phyloP scores from a whole-genome alignment of 1,140 invertebrate species.

The Drosophila nasuta region DNA sequence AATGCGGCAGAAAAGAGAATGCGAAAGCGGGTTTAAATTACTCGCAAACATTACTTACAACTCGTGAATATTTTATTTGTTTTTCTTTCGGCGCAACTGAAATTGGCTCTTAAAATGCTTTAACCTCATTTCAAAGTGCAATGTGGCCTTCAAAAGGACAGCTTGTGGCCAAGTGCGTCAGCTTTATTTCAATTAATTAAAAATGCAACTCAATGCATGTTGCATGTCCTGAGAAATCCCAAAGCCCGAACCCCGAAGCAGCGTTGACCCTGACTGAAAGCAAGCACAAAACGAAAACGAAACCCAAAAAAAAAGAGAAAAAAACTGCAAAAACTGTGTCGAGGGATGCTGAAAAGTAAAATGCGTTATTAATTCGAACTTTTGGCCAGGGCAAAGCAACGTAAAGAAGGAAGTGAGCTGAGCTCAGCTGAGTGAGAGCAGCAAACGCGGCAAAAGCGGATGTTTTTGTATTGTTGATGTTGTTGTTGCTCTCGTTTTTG shows the following conservation, averaged over 20 bases:
- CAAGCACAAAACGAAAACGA: too few species aligned
- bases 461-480: conserved; percentile 12
- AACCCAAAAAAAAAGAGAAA: background rate
- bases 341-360: conserved; percentile 47
- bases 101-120: conserved; percentile 39
- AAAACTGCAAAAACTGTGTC: conserved; percentile 37
- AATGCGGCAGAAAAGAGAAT: background rate
- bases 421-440: background rate
- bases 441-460: background rate
- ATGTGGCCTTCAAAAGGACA: conserved; percentile 35
- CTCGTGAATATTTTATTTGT: conserved; percentile 1
- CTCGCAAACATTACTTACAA: background rate
- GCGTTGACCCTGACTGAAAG: conserved; percentile 38
- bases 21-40: background rate
- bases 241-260: conserved; percentile 13
- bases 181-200: conserved; percentile 58
- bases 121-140: conserved; percentile 32
- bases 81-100: conserved; percentile 6
- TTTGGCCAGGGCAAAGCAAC: conserved; percentile 14
- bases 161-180: conserved; percentile 36
- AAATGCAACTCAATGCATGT: conserved; percentile 53
- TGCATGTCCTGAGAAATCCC: conserved; percentile 40
- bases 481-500: conserved; percentile 3
- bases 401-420: background rate
- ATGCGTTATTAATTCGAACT: conserved; percentile 51